Conservation (phyloP, 2,888 invertebrate species). For the Seira ritae region DNA sequence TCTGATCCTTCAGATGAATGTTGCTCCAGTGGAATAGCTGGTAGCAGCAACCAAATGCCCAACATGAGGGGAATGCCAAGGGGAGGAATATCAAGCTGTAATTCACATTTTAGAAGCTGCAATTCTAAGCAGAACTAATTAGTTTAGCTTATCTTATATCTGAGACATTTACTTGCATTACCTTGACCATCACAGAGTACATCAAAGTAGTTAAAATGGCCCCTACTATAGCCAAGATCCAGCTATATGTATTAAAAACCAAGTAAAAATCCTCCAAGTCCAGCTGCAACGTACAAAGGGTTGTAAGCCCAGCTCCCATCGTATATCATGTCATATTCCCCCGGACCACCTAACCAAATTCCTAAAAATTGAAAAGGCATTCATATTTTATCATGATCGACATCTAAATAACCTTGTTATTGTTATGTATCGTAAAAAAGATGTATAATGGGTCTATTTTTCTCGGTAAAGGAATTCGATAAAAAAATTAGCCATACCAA, state of each 20-base stretch:
- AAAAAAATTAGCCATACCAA: too few relatives aligned
- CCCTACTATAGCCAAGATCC: conserved; percentile 55
- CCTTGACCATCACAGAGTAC: conserved; percentile 58
- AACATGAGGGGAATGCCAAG: conserved; percentile 69
- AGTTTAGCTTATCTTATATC: not conserved
- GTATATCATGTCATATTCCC: conserved; percentile 56
- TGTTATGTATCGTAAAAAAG: too few relatives aligned
- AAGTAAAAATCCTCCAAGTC: conserved; percentile 67
- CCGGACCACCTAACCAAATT: conserved; percentile 23
- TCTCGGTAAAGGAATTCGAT: too few relatives aligned
- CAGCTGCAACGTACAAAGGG: conserved; percentile 53
- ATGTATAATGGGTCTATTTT: too few relatives aligned
- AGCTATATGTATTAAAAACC: conserved; percentile 60
- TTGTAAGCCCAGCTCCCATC: conserved; percentile 68
- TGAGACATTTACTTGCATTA: conserved; percentile 32
- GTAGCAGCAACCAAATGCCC: conserved; percentile 65
- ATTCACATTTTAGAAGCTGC: not conserved
- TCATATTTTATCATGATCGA: not conserved
- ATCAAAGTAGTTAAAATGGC: conserved; percentile 58
- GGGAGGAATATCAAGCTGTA: conserved; percentile 57
- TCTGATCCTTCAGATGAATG: not conserved
- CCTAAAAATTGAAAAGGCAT: not conserved
- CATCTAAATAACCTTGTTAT: too few relatives aligned
- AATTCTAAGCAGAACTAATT: not conserved
- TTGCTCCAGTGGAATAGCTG: conserved; percentile 26